Conservation (phyloP, 1,140 invertebrate species). For the Pemphigus obesinymphae region DNA sequence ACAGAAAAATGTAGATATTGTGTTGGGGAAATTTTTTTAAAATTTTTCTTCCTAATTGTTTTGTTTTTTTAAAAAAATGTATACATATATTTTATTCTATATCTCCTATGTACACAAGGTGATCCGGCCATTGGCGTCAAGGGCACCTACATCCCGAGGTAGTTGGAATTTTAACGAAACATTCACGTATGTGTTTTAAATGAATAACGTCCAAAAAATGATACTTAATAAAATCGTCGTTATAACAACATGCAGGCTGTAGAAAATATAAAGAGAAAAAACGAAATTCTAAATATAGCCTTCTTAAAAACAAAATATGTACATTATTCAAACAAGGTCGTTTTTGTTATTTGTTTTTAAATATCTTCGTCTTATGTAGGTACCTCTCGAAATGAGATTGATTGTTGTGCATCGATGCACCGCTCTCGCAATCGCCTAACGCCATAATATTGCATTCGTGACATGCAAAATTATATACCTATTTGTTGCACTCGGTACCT, state of each 20-base stretch:
- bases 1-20: neutral
- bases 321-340: slow-evolving; percentile 4
- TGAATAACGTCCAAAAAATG: neutral
- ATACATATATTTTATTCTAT: neutral
- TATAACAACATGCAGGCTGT: neutral
- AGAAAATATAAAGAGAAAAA: neutral
- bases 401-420: neutral
- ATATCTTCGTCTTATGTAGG: neutral
- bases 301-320: neutral
- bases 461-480: neutral
- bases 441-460: neutral
- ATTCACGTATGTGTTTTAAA: too few relatives aligned
- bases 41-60: neutral
- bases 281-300: neutral
- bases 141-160: neutral
- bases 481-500: neutral
- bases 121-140: slow-evolving; percentile 16
- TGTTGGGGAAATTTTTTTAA: neutral
- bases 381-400: neutral
- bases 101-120: slow-evolving; percentile 3
- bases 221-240: neutral
- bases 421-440: neutral
- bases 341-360: neutral
- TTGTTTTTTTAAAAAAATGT: neutral
- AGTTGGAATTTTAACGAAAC: neutral